phyloP scores from a whole-genome alignment of 2,113 vertebrate genomes.

The Nothobranchius kuhntae region DNA sequence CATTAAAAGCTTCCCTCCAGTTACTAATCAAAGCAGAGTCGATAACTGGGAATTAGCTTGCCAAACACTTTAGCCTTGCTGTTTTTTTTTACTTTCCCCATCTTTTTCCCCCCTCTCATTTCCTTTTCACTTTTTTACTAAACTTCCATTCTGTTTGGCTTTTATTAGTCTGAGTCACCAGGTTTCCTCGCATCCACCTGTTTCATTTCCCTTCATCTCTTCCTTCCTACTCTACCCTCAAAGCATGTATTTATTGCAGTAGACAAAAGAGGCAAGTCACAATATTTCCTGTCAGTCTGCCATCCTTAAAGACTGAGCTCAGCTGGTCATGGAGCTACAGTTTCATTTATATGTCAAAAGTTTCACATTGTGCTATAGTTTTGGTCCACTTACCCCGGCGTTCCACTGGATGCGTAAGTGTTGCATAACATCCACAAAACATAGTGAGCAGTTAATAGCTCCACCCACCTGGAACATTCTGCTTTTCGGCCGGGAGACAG shows the following conservation, averaged over 20 bases:
- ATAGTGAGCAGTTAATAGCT: too few relatives aligned
- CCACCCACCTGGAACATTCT: too few relatives aligned
- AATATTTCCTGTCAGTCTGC: slow-evolving; percentile 20
- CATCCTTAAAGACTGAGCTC: slow-evolving; percentile 26
- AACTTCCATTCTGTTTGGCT: slow-evolving; percentile 12
- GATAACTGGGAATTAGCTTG: slow-evolving; percentile 69
- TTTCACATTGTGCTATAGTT: slow-evolving; percentile 14
- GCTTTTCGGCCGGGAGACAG: too few relatives aligned
- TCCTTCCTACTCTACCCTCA: slow-evolving; percentile 22
- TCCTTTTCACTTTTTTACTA: slow-evolving; percentile 1
- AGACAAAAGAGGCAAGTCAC: slow-evolving; percentile 47
- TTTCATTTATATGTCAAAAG: not conserved
- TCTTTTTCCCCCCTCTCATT: not conserved
- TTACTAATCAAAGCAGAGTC: slow-evolving; percentile 72
- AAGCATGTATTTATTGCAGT: slow-evolving; percentile 59
- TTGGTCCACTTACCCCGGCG: too few relatives aligned
- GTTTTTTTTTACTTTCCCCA: slow-evolving; percentile 36
- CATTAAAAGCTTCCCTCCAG: slow-evolving; percentile 77
- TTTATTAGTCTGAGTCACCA: not conserved
- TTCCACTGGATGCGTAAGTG: too few relatives aligned
- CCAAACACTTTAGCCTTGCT: slow-evolving; percentile 60
- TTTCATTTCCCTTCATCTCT: not conserved
- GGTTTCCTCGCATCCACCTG: not conserved
- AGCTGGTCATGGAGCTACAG: slow-evolving; percentile 14
- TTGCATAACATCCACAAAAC: too few relatives aligned